Base-by-base conservation (phyloP, 2,797 vertebrate species). In the Arctocebus calabarensis region DNA sequence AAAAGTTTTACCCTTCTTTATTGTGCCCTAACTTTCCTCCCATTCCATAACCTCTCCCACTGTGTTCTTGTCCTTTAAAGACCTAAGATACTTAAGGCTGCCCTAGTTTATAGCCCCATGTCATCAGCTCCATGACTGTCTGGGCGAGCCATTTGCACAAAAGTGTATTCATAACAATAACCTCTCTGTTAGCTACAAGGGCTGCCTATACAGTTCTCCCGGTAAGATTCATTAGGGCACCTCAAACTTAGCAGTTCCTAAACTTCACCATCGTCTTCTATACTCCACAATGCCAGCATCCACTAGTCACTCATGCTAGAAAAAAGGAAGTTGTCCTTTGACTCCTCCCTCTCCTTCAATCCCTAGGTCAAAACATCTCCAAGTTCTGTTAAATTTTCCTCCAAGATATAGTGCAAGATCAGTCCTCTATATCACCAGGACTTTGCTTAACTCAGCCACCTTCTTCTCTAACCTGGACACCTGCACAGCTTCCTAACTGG, bases 1-100 rank as follows among this genome's bases (percentile, higher is more conserved):
- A 40, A 40, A 25, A 13, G 34, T 57, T 70, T 70, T 77, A 45
- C 64, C 62, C 83, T 90, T 93, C n/a, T 68, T 88, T 48, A 29
- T 23, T 74, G 29, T 73, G 74, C 34, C 27, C 59, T 66, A 71
- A 43, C 29, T 90, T 79, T 90, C 55, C 37, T 93, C 59, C 57
- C 7, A 19, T 77, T 78, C 70, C 8, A 48, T 57, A 64, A 64
- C 17, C 11, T 82, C 40, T 37, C 25, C 32, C 34, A n/a, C 25
- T 81, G 37, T 87, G 43, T 59, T 34, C 57, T 92, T 88, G 29
- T 40, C 52, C 66, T 94, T 96, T 85, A 55, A 48, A 90, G 66
- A 92, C 34, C 19, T 34, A 79, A 45, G 22, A 81, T 66, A 25
- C 5, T 88, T 43, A 64, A 89, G 81, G 25, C 32, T 68, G 37